Conservation (phyloP, 2,113 vertebrate species). For the Lepisosteus osseus region DNA sequence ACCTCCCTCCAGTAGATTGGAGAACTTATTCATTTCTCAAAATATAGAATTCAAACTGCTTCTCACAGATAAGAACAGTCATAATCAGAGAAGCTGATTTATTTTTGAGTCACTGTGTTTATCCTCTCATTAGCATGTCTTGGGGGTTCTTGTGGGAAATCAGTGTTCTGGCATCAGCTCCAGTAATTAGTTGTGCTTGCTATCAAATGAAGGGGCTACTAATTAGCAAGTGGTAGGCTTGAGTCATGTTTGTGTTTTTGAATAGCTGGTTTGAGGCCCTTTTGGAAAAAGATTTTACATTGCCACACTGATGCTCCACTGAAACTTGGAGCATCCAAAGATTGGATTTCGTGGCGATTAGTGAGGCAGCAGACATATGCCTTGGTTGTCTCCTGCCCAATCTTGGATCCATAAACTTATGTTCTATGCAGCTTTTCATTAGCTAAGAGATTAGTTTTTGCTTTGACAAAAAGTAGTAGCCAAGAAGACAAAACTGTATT, state of each 20-base stretch:
- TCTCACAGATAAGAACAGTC: constrained; percentile 28
- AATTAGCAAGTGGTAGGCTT: constrained; percentile 65
- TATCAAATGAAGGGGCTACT: constrained; percentile 68
- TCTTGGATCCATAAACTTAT: too few species aligned
- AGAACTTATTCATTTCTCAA: constrained; percentile 33
- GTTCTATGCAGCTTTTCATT: too few species aligned
- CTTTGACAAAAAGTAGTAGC: too few species aligned
- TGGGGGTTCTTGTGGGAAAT: constrained; percentile 58
- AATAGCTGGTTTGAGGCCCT: background rate
- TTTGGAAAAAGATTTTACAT: background rate
- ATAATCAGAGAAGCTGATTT: constrained; percentile 43
- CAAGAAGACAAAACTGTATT: too few species aligned
- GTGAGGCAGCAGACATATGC: too few species aligned
- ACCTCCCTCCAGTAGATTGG: constrained; percentile 2
- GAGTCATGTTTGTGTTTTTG: constrained; percentile 52
- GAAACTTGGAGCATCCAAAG: background rate
- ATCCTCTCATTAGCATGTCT: constrained; percentile 37
- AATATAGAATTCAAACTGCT: constrained; percentile 19
- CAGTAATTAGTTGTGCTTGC: constrained; percentile 73
- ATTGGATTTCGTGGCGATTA: background rate
- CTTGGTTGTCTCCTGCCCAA: too few species aligned
- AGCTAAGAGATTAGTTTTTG: too few species aligned
- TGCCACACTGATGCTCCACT: background rate
- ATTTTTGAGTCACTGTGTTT: background rate
- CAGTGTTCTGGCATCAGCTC: constrained; percentile 57